Evolutionary conservation across 1,140 invertebrate genomes (phyloP).

Genomic region (Drosophila seguyi): DNA sequence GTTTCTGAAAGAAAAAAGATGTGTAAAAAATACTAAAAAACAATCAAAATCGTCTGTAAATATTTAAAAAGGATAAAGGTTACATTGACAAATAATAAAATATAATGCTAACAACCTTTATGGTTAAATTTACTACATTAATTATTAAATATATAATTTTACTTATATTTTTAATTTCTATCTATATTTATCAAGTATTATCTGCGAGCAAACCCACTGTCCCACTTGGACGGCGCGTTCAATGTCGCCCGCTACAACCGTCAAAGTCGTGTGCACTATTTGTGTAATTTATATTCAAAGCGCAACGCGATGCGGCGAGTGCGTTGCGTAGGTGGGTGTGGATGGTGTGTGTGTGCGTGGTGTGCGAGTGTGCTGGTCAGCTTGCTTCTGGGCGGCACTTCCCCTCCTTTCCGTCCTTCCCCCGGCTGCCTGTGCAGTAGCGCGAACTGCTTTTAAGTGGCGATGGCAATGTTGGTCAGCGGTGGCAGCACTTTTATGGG

Average conservation of each 20-base stretch:
- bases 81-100: too few species aligned
- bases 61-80: too few species aligned
- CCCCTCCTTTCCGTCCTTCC: neutral
- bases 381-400: slow-evolving; percentile 18
- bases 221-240: slow-evolving; percentile 10
- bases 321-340: slow-evolving; percentile 34
- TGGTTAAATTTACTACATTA: too few species aligned
- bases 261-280: slow-evolving; percentile 76
- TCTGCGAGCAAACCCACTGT: neutral
- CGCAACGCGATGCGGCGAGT: slow-evolving; percentile 49
- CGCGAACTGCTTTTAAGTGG: slow-evolving; percentile 72
- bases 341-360: neutral
- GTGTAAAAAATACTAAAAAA: too few species aligned
- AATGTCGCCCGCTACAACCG: slow-evolving; percentile 30
- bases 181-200: neutral
- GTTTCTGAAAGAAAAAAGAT: too few species aligned
- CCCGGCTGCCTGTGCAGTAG: slow-evolving; percentile 27
- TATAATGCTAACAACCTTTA: too few species aligned
- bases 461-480: slow-evolving; percentile 55
- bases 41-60: too few species aligned
- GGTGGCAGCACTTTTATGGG: slow-evolving; percentile 8
- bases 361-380: slow-evolving; percentile 6
- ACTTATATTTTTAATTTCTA: neutral
- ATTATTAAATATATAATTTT: too few species aligned
- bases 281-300: slow-evolving; percentile 83